These are phyloP conservation scores for Pseudeuparius sepicola DNA, from an alignment of 2,888 invertebrate genomes.

Conservation along the genomic window DNA sequence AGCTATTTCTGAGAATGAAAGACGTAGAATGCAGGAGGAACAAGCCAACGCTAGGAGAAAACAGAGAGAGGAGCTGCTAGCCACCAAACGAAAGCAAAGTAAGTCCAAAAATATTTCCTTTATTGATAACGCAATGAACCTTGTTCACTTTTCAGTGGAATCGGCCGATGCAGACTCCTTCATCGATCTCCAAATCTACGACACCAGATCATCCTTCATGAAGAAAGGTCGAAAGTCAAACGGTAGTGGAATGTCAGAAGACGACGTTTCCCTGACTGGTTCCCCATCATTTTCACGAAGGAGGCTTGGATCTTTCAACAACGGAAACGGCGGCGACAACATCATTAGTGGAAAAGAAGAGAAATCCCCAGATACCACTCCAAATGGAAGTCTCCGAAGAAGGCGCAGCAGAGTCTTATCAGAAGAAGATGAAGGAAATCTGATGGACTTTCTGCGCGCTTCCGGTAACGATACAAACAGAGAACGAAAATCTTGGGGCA, in stretches of 20 bases:
- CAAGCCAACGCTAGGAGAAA: slow-evolving; percentile 70
- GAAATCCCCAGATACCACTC: slow-evolving; percentile 65
- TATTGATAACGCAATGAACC: too few relatives aligned
- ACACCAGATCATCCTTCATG: slow-evolving; percentile 57
- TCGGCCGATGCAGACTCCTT: too few relatives aligned
- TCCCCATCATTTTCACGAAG: slow-evolving; percentile 59
- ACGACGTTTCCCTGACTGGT: slow-evolving; percentile 49
- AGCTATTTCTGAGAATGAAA: slow-evolving; percentile 76
- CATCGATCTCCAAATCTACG: slow-evolving; percentile 68
- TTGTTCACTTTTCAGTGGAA: slow-evolving; percentile 41
- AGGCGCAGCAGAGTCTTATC: slow-evolving; percentile 71
- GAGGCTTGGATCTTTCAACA: slow-evolving; percentile 57
- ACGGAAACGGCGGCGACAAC: slow-evolving; percentile 36
- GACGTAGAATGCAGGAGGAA: slow-evolving; percentile 73
- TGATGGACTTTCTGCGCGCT: slow-evolving; percentile 77
- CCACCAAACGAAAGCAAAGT: slow-evolving; percentile 53
- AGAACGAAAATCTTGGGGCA: slow-evolving; percentile 76
- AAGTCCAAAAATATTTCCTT: slow-evolving; percentile 31
- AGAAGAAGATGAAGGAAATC: slow-evolving; percentile 71
- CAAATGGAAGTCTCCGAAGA: slow-evolving; percentile 76
- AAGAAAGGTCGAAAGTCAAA: slow-evolving; percentile 37
- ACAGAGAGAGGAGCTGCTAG: slow-evolving; percentile 62
- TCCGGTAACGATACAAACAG: slow-evolving; percentile 65
- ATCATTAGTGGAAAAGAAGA: slow-evolving; percentile 38
- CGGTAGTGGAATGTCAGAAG: slow-evolving; percentile 48